phyloP scores from a whole-genome alignment of 2,888 invertebrate species.

The Cryptus armator region DNA sequence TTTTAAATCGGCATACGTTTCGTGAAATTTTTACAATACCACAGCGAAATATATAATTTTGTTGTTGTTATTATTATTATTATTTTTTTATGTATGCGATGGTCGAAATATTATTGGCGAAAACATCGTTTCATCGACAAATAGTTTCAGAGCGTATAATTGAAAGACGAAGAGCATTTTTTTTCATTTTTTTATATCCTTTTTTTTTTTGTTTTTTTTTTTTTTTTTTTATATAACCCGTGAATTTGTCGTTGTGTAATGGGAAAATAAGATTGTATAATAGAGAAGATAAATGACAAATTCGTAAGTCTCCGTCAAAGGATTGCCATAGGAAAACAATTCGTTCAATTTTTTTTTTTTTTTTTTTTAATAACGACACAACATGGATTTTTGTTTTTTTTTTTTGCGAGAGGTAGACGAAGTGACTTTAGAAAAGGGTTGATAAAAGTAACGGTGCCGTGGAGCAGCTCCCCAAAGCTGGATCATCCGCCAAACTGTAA shows the following conservation, averaged over 20 bases:
- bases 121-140: constrained; percentile 41
- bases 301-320: constrained; percentile 1
- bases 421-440: constrained; percentile 70
- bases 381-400: constrained; percentile 17
- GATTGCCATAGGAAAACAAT: constrained; percentile 24
- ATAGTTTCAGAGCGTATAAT: constrained; percentile 15
- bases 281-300: constrained; percentile 21
- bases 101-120: constrained; percentile 58
- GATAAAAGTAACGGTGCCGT: constrained; percentile 81
- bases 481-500: constrained; percentile 84
- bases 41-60: constrained; percentile 2
- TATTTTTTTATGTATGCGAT: constrained; percentile 31
- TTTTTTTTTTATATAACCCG: background rate
- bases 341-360: constrained; percentile 4
- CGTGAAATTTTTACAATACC: background rate
- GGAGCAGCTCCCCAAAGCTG: constrained; percentile 82
- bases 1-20: constrained; percentile 20
- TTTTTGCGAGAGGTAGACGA: constrained; percentile 56
- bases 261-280: constrained; percentile 12
- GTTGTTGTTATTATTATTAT: constrained; percentile 6
- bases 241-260: background rate
- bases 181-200: background rate
- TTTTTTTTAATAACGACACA: constrained; percentile 21
- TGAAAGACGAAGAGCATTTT: background rate
- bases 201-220: background rate